phyloP scores from a whole-genome alignment of 2,797 vertebrate genomes.

The Odontamblyopus lacepedii region DNA sequence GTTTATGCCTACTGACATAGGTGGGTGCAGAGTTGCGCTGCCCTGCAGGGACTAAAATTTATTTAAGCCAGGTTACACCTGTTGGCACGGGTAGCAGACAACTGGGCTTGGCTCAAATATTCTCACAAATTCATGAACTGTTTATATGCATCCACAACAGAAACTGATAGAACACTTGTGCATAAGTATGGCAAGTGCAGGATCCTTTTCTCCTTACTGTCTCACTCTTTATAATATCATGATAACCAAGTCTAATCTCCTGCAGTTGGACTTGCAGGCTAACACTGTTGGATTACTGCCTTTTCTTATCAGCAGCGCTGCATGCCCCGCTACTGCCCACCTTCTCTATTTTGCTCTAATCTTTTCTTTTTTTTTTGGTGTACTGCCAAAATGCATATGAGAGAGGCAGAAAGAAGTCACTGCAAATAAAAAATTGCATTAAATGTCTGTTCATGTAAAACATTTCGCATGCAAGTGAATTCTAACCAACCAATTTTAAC shows the following conservation, averaged over 20 bases:
- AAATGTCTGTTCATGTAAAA: neutral
- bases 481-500: neutral
- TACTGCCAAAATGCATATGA: conserved; percentile 26
- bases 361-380: conserved; percentile 13
- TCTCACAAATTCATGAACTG: conserved; percentile 39
- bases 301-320: conserved; percentile 55
- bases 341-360: conserved; percentile 12
- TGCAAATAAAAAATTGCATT: neutral
- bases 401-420: neutral
- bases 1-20: conserved; percentile 41
- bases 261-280: conserved; percentile 44
- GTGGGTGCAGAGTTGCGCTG: conserved; percentile 43
- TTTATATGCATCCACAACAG: conserved; percentile 33
- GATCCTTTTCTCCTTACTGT: conserved; percentile 33
- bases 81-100: conserved; percentile 35
- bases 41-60: conserved; percentile 70
- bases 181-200: conserved; percentile 35
- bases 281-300: conserved; percentile 59
- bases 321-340: conserved; percentile 32
- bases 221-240: conserved; percentile 48
- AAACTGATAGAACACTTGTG: conserved; percentile 9
- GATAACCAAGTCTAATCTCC: conserved; percentile 61
- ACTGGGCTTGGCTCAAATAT: conserved; percentile 28
- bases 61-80: conserved; percentile 68
- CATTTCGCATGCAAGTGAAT: neutral